Conservation (phyloP, 2,888 invertebrate species). For the Dioctria linearis region DNA sequence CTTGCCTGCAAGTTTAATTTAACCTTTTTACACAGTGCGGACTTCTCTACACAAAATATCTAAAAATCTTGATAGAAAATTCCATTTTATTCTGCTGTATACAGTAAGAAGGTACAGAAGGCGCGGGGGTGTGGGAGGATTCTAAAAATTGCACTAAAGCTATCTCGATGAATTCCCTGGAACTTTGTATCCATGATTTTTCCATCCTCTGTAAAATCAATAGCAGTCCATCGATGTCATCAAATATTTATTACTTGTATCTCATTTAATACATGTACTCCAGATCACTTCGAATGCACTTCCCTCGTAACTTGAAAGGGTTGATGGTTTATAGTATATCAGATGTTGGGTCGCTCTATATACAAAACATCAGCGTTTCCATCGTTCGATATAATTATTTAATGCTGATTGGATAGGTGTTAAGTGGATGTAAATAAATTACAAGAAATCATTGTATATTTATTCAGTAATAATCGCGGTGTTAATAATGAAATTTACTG, state of each 20-base stretch:
- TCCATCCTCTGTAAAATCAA: conserved; percentile 48
- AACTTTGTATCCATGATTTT: conserved; percentile 41
- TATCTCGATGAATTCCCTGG: conserved; percentile 44
- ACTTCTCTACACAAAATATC: conserved; percentile 17
- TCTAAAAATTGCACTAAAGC: conserved; percentile 42
- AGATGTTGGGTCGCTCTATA: too few species aligned
- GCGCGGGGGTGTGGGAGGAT: background rate
- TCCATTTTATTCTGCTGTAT: conserved; percentile 27
- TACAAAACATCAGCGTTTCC: background rate
- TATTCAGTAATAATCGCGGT: conserved; percentile 31
- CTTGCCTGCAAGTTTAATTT: conserved; percentile 46
- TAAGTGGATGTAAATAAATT: conserved; percentile 46
- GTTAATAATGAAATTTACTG: conserved; percentile 27
- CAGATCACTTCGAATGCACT: conserved; percentile 3
- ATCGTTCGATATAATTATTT: conserved; percentile 6
- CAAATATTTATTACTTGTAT: conserved; percentile 48
- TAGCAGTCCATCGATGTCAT: conserved; percentile 50
- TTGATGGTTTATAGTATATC: background rate
- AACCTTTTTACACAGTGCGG: conserved; percentile 21
- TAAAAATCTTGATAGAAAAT: conserved; percentile 51
- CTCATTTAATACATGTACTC: conserved; percentile 40
- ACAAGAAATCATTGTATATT: conserved; percentile 24
- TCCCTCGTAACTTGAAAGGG: conserved; percentile 3
- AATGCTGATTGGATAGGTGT: conserved; percentile 35
- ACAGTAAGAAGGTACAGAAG: background rate